phyloP scores from a whole-genome alignment of 1,140 invertebrate genomes.

The Neoseiulus cucumeris region DNA sequence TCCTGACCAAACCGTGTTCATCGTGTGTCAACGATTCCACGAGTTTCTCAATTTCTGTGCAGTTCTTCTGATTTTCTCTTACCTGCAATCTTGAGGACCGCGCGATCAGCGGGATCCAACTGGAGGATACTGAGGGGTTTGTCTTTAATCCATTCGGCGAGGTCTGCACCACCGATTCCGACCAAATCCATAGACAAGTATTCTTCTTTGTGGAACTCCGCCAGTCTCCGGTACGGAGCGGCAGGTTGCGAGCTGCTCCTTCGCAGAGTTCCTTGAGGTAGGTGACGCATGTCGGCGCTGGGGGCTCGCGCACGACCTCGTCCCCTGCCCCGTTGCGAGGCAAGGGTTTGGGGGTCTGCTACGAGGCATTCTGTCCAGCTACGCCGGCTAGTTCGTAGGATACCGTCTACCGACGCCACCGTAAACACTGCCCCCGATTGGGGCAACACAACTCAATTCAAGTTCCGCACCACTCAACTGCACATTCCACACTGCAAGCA shows the following conservation, averaged over 20 bases:
- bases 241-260: conserved; percentile 5
- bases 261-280: background rate
- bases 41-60: no score
- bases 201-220: conserved; percentile 9
- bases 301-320: conserved; percentile 1
- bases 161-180: conserved; percentile 29
- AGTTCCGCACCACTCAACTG: no score
- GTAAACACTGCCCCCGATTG: background rate
- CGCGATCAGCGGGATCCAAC: conserved; percentile 76
- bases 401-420: background rate
- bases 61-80: conserved; percentile 25
- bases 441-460: background rate
- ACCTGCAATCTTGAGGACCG: conserved; percentile 88
- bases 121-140: conserved; percentile 86
- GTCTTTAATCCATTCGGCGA: conserved; percentile 86
- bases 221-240: background rate
- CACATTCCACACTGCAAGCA: no score
- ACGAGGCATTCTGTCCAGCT: conserved; percentile 11
- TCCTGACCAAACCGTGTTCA: no score
- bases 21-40: no score
- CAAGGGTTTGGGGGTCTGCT: background rate
- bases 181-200: background rate
- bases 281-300: background rate
- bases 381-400: conserved; percentile 1
- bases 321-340: background rate